Evolutionary conservation across 1,140 invertebrate genomes (phyloP).

Genomic region (Paraescarpia echinospica): DNA sequence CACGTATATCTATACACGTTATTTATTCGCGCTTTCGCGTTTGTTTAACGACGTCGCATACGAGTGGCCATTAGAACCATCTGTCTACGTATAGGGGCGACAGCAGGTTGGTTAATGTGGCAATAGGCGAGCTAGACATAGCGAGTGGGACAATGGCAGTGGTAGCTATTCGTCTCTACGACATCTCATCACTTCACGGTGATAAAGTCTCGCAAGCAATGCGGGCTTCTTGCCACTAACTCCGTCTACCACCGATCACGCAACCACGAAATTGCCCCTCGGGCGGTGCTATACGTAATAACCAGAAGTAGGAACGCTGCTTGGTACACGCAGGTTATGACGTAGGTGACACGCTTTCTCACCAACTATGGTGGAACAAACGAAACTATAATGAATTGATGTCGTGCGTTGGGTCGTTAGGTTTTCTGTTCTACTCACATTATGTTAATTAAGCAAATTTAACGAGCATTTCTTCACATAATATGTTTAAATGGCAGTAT

Average conservation of each 20-base stretch:
- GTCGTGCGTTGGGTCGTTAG: too few species aligned
- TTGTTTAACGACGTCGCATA: neutral
- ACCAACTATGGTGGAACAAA: neutral
- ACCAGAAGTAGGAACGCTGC: too few species aligned
- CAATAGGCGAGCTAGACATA: neutral
- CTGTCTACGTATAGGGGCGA: neutral
- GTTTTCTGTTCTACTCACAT: too few species aligned
- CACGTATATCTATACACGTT: neutral
- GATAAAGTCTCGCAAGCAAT: neutral
- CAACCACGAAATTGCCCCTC: neutral
- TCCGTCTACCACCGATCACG: neutral
- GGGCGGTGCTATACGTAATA: too few species aligned
- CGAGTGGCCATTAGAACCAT: neutral
- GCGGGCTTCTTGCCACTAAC: neutral
- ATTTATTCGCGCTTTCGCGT: neutral
- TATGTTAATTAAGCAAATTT: too few species aligned
- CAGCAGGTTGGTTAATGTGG: neutral
- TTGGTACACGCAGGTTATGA: neutral
- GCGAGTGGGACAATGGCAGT: neutral
- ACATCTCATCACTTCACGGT: neutral
- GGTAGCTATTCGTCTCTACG: neutral
- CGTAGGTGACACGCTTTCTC: neutral
- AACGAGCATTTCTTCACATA: too few species aligned
- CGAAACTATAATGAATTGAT: neutral
- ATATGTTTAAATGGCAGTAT: too few species aligned